phyloP scores from a whole-genome alignment of 2,888 invertebrate species.

The Drosophila leonis region DNA sequence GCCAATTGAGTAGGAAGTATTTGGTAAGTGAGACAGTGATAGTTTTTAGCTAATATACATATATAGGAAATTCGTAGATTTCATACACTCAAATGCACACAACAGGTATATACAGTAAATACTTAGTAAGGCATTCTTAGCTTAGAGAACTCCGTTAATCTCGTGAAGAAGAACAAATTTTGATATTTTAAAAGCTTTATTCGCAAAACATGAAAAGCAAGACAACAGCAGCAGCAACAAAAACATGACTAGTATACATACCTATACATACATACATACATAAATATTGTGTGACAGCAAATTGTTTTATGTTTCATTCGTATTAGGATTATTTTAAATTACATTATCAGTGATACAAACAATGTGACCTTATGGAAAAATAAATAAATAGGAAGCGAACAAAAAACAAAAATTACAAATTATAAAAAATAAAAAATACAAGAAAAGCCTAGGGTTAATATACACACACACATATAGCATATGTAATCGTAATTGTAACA shows the following conservation, averaged over 20 bases:
- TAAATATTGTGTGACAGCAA: conserved; percentile 33
- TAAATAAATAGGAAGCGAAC: conserved; percentile 60
- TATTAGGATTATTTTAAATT: conserved; percentile 54
- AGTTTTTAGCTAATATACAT: conserved; percentile 42
- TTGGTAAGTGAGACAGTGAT: conserved; percentile 44
- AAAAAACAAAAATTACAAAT: conserved; percentile 29
- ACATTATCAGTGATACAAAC: conserved; percentile 85
- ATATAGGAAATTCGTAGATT: conserved; percentile 49
- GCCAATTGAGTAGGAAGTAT: conserved; percentile 14
- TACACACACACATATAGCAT: conserved; percentile 27
- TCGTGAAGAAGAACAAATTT: conserved; percentile 18
- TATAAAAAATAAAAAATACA: conserved; percentile 18
- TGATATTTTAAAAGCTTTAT: conserved; percentile 62
- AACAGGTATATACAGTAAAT: conserved; percentile 44
- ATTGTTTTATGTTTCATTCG: conserved; percentile 33
- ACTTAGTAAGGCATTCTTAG: conserved; percentile 44
- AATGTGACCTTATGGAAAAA: conserved; percentile 85
- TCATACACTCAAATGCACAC: conserved; percentile 60
- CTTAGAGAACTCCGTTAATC: conserved; percentile 8
- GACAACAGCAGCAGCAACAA: conserved; percentile 3
- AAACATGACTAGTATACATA: conserved; percentile 18
- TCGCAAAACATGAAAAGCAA: conserved; percentile 37
- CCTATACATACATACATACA: conserved; percentile 18
- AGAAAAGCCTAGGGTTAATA: conserved; percentile 44
- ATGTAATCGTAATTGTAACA: conserved; percentile 39